A percentile compares a stretch with the other conserved stretches of the same genome.
These are phyloP conservation scores for Dascillus cervinus DNA, from an alignment of 2,888 invertebrate genomes.

Conservation along the genomic window DNA sequence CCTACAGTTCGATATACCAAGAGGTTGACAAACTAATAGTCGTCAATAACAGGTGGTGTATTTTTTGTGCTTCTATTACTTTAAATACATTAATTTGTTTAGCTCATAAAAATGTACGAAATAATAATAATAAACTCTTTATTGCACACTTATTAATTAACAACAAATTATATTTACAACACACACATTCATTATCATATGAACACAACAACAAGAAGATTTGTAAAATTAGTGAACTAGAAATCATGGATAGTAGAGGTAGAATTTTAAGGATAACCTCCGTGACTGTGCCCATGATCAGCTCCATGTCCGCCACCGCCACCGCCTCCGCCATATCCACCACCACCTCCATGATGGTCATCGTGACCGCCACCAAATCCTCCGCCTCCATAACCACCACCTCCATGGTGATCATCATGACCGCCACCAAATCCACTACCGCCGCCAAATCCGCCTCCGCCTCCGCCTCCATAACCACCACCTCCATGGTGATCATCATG, in stretches of 20 bases:
- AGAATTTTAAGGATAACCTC: conserved; percentile 11
- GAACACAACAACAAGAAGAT: no score
- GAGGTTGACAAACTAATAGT: no score
- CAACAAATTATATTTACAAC: conserved; percentile 4
- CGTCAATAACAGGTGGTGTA: no score
- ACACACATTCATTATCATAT: no score
- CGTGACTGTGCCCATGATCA: conserved; percentile 10
- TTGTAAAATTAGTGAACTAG: no score
- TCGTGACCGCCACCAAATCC: conserved; percentile 38
- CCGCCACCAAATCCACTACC: conserved; percentile 12
- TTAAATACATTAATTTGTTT: no score
- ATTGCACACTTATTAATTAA: conserved; percentile 1
- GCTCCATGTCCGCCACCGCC: conserved; percentile 7
- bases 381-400: conserved; percentile 30
- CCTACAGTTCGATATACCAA: conserved; percentile 38
- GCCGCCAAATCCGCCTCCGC: conserved; percentile 7
- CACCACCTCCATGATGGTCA: conserved; percentile 13
- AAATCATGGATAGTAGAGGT: no score
- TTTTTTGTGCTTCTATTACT: no score
- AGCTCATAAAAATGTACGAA: no score
- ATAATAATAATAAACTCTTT: no score
- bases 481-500: conserved; percentile 37
- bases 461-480: conserved; percentile 9
- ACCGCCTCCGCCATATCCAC: conserved; percentile 10
- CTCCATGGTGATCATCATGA: conserved; percentile 7